phyloP scores from a whole-genome alignment of 2,888 invertebrate genomes.

The Hoplodrina blanda region DNA sequence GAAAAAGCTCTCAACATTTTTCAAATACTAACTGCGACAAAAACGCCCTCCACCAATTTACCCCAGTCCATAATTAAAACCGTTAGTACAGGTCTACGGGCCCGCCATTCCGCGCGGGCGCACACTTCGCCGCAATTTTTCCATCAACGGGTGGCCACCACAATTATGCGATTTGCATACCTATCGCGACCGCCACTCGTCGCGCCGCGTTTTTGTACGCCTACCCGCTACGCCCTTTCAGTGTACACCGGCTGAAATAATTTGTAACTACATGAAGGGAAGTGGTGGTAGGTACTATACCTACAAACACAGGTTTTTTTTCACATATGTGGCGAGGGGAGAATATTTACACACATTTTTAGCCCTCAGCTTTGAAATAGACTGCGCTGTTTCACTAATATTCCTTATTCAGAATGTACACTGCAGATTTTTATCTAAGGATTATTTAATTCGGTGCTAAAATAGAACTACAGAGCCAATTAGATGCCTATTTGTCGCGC shows the following conservation, averaged over 20 bases:
- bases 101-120: slow-evolving; percentile 56
- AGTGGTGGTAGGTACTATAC: slow-evolving; percentile 28
- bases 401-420: background rate
- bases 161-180: slow-evolving; percentile 83
- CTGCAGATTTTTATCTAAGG: background rate
- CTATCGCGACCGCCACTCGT: slow-evolving; percentile 69
- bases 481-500: slow-evolving; percentile 32
- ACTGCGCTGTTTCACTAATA: background rate
- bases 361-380: background rate
- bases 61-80: slow-evolving; percentile 42
- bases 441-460: background rate
- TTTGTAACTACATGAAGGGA: slow-evolving; percentile 56
- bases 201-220: slow-evolving; percentile 57
- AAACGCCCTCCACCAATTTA: slow-evolving; percentile 13
- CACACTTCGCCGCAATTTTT: slow-evolving; percentile 63
- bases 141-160: slow-evolving; percentile 65
- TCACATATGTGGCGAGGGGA: background rate
- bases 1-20: background rate
- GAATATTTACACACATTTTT: background rate
- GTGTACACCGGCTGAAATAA: slow-evolving; percentile 57
- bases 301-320: slow-evolving; percentile 16
- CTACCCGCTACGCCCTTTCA: slow-evolving; percentile 62
- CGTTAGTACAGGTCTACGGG: slow-evolving; percentile 37
- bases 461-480: slow-evolving; percentile 23
- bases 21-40: background rate